Conservation (phyloP, 2,797 vertebrate species). For the Crocodylus rhombifer region DNA sequence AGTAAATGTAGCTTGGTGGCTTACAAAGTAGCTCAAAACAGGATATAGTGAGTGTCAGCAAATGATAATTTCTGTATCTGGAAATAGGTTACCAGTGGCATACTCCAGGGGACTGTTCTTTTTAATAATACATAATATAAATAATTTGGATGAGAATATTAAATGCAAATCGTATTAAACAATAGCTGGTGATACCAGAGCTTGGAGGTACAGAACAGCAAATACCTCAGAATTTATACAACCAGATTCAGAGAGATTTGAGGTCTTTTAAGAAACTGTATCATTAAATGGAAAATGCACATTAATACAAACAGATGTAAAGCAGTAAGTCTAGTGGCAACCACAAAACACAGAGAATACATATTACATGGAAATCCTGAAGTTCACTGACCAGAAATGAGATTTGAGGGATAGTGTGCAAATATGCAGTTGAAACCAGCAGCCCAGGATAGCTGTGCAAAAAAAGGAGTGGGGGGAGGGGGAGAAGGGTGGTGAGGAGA, state of each 20-base stretch:
- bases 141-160: slow-evolving; percentile 71
- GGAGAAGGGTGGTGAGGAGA: no score
- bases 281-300: slow-evolving; percentile 39
- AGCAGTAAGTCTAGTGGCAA: slow-evolving; percentile 45
- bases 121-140: slow-evolving; percentile 57
- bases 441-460: neutral
- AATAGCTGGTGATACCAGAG: neutral
- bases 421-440: slow-evolving; percentile 4
- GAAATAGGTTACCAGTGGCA: slow-evolving; percentile 19
- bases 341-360: slow-evolving; percentile 8
- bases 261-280: slow-evolving; percentile 50
- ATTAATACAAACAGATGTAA: slow-evolving; percentile 69
- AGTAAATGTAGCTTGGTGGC: slow-evolving; percentile 32
- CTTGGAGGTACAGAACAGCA: slow-evolving; percentile 30
- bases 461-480: neutral
- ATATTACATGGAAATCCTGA: slow-evolving; percentile 28
- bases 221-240: slow-evolving; percentile 57
- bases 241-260: slow-evolving; percentile 51
- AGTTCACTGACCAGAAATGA: slow-evolving; percentile 37
- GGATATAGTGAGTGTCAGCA: slow-evolving; percentile 58
- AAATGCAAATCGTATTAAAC: neutral
- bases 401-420: slow-evolving; percentile 19
- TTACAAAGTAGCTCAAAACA: slow-evolving; percentile 51
- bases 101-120: slow-evolving; percentile 51
- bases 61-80: slow-evolving; percentile 57